These are phyloP conservation scores for Lagopus leucura DNA, from an alignment of 2,113 vertebrate species.

Conservation along the genomic window DNA sequence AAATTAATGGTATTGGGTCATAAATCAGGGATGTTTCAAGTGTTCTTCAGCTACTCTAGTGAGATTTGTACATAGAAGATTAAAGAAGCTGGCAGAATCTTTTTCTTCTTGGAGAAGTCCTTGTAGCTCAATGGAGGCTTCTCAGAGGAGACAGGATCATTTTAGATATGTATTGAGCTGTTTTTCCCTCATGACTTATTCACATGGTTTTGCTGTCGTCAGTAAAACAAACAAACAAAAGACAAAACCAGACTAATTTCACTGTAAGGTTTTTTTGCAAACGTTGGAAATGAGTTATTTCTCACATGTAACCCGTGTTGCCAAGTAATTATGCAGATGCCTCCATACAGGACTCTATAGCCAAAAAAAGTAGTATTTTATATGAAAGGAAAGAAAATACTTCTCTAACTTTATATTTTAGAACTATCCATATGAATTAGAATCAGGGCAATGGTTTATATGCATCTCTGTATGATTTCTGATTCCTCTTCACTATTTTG, in stretches of 20 bases:
- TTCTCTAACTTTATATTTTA: background rate
- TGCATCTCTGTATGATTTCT: background rate
- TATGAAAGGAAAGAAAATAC: background rate
- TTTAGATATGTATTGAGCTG: background rate
- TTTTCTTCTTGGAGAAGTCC: background rate
- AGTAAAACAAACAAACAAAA: background rate
- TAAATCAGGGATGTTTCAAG: background rate
- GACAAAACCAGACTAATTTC: background rate
- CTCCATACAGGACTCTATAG: background rate
- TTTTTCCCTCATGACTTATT: background rate
- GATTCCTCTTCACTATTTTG: accelerated
- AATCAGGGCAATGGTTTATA: accelerated
- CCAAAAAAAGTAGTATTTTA: background rate
- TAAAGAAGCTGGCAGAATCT: background rate
- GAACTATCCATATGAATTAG: background rate
- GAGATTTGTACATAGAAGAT: background rate
- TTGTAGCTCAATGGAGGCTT: background rate
- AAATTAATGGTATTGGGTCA: background rate
- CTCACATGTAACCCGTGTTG: accelerated
- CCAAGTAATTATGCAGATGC: no score
- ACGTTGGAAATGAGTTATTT: background rate
- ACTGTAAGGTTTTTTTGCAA: background rate
- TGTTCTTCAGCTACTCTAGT: background rate
- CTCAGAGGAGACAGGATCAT: background rate
- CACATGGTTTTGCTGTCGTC: background rate